phyloP scores from a whole-genome alignment of 2,888 invertebrate species.

The Prenolepis imparis region DNA sequence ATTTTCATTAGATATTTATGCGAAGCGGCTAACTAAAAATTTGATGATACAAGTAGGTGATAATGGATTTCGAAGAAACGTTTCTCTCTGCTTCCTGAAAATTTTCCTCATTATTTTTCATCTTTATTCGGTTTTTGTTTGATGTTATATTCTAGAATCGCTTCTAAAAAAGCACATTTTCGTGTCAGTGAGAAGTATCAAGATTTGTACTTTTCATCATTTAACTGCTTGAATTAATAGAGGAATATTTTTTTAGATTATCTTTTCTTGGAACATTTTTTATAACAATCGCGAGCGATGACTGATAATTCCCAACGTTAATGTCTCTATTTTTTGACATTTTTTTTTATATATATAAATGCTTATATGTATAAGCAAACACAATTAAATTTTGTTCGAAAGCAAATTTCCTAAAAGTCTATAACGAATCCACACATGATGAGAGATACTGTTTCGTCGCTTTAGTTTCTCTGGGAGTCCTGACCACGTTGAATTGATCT shows the following conservation, averaged over 20 bases:
- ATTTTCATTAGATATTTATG: background rate
- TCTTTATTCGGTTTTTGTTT: background rate
- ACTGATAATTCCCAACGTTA: background rate
- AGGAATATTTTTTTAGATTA: background rate
- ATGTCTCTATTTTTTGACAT: background rate
- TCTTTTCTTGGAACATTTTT: background rate
- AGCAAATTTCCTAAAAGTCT: slow-evolving; percentile 1
- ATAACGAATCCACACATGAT: background rate
- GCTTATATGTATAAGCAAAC: slow-evolving; percentile 16
- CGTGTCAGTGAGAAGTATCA: background rate
- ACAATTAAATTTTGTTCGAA: background rate
- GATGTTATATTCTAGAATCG: background rate
- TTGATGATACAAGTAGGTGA: background rate
- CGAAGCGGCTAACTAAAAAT: background rate
- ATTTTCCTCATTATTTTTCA: slow-evolving; percentile 8
- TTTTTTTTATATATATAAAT: background rate
- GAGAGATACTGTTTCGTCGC: background rate
- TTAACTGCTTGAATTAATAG: background rate
- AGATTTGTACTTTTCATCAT: background rate
- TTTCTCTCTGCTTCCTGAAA: background rate
- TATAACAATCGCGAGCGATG: background rate
- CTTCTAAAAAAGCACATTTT: background rate
- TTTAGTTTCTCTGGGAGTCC: slow-evolving; percentile 4
- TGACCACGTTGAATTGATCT: slow-evolving; percentile 14
- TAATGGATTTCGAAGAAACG: background rate